Evolutionary conservation across 2,797 vertebrate species (phyloP), one percentile per base, ranked within the genome.

Genomic region (Parotocinclus haroldoi): DNA sequence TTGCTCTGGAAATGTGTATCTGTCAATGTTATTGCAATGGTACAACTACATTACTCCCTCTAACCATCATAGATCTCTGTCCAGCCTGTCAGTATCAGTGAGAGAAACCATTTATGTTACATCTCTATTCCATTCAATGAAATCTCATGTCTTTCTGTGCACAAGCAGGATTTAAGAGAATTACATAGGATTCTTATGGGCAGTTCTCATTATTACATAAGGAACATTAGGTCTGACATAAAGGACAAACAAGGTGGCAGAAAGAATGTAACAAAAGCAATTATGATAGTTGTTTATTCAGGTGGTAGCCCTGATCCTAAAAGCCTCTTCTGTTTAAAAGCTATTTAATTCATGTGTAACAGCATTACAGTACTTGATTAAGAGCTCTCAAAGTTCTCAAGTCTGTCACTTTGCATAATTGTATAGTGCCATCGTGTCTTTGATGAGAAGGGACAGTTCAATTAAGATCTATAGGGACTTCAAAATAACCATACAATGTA

Each of bases 381-480:
- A 50, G 48, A 50, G 48, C 8, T 13, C n/a, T n/a, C n/a, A n/a
- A 4, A 9, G 48, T 50, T 8, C 48, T 50, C 48, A n/a, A 50
- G 48, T 16, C 48, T 50, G 48, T 50, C 48, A 50, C 13, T 50
- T n/a, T 50, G 48, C n/a, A n/a, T 50, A 50, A 50, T 16, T 50
- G 14, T n/a, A 50, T 50, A 14, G 13, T 50, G 7, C 48, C 48
- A 50, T 16, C 16, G 13, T 16, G 48, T 16, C 48, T 50, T 16
- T 16, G 4, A 9, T 14, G 4, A 16, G 14, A 14, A 48, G 14
- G 48, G n/a, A 50, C 48, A 50, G 48, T 14, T 50, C 48, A 50
- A 50, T 50, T 50, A 50, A 7, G 48, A 50, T 50, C 48, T 50
- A 7, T 16, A 9, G 13, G 14, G 7, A 50, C 7, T 50, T 50